Base-by-base conservation (phyloP, 2,888 invertebrate genomes). In the Bembecia ichneumoniformis region DNA sequence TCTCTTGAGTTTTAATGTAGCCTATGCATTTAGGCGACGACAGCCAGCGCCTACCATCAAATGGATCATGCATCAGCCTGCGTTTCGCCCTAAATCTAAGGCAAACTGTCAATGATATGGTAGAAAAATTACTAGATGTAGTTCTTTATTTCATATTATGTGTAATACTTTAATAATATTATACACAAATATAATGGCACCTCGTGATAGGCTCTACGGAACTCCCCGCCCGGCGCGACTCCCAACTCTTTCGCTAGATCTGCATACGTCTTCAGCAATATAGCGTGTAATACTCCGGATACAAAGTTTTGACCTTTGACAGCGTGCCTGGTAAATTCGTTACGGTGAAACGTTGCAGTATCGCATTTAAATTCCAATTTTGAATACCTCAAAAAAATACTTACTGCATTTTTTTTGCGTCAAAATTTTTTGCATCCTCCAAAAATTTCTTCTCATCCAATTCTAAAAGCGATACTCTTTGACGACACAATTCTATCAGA, bases 151-250 rank as follows among this genome's bases (percentile, higher is more conserved):
- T n/a, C n/a, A n/a, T n/a, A n/a, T n/a, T n/a, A n/a, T n/a, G n/a
- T 20, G 20, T 7, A 20, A 5, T 20, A 20, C 20, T 7, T 20
- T 20, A 20, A 20, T 20, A 20, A 20, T 20, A 20, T 20, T 7
- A 20, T 20, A 2, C 20, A 20, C 28, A 28, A 28, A 28, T 9
- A 35, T 35, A 35, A 9, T 9, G 7, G 36, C 51, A 83, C 87
- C 75, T 87, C 87, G 35, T 86, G 84, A 58, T 86, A 87, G 5
- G 87, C 87, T 63, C 86, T 69, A 47, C 87, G 68, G 55, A 87
- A 87, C 58, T 87, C 87, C 16, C 87, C 87, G 1, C 87, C 87
- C 1, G 87, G 87, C 4, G 87, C 87, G 1, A 87, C 87, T 1
- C 83, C 87, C 46, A 87, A 60, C 60, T 87, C 87, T 58, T 77